These are phyloP conservation scores for Cyanocitta stelleri DNA, from an alignment of 2,113 vertebrate species.

Conservation along the genomic window DNA sequence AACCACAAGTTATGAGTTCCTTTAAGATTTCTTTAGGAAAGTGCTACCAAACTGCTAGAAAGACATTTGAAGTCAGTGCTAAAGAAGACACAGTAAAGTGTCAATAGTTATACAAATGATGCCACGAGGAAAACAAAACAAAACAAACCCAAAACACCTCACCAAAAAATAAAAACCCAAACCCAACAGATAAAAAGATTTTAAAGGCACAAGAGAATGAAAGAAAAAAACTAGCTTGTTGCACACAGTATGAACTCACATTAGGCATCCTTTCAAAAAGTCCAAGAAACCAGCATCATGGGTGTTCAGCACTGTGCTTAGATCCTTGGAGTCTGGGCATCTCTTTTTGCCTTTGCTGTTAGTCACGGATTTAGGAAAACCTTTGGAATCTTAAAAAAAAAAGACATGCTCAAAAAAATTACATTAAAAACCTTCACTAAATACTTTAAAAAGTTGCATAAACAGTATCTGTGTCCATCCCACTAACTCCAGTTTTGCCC, in stretches of 20 bases:
- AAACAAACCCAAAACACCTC: not conserved
- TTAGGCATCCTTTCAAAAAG: conserved; percentile 85
- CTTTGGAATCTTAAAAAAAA: conserved; percentile 84
- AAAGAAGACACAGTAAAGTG: not conserved
- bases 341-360: conserved; percentile 89
- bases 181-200: not conserved
- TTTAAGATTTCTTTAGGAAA: not conserved
- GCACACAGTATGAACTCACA: conserved; percentile 67
- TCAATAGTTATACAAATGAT: not conserved
- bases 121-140: not conserved
- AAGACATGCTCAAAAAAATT: not conserved
- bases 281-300: conserved; percentile 84
- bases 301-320: conserved; percentile 81
- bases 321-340: conserved; percentile 83
- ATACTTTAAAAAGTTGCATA: not conserved
- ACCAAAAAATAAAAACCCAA: not conserved
- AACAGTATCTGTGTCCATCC: not conserved
- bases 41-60: not conserved
- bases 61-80: not conserved
- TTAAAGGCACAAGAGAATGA: not conserved
- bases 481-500: not conserved
- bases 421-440: not conserved
- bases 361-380: conserved; percentile 83
- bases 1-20: not conserved
- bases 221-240: not conserved